These are phyloP conservation scores for Drosophila affinis DNA, from an alignment of 2,888 invertebrate species.

Conservation along the genomic window DNA sequence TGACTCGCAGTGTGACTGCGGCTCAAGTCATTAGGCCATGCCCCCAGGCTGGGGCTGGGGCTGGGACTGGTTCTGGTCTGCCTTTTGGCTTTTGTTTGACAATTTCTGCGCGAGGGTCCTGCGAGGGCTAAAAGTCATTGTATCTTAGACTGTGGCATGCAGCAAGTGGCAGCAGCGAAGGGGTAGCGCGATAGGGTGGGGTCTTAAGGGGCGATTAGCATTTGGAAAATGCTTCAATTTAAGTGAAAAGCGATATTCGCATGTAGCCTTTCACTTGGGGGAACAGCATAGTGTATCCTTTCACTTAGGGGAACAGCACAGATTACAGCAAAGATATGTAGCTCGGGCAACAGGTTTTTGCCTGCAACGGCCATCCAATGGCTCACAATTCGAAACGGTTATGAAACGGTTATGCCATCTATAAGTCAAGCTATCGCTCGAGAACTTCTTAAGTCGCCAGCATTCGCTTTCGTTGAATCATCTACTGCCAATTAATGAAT, in stretches of 20 bases:
- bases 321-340: no score
- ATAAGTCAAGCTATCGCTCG: not conserved
- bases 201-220: no score
- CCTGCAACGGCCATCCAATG: no score
- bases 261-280: no score
- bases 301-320: no score
- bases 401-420: no score
- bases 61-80: not conserved
- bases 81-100: conserved; percentile 63
- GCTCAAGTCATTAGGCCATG: conserved; percentile 72
- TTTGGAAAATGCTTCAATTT: not conserved
- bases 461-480: not conserved
- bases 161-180: not conserved
- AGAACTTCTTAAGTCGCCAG: not conserved
- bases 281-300: no score
- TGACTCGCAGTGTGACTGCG: conserved; percentile 40
- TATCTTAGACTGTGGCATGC: not conserved
- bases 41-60: not conserved
- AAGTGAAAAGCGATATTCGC: no score
- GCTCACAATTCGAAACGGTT: not conserved
- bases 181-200: not conserved
- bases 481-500: not conserved
- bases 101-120: conserved; percentile 50
- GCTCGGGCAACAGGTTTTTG: no score
- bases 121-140: conserved; percentile 3